Evolutionary conservation across 2,113 vertebrate species (phyloP).

Genomic region (Capra hircus): DNA sequence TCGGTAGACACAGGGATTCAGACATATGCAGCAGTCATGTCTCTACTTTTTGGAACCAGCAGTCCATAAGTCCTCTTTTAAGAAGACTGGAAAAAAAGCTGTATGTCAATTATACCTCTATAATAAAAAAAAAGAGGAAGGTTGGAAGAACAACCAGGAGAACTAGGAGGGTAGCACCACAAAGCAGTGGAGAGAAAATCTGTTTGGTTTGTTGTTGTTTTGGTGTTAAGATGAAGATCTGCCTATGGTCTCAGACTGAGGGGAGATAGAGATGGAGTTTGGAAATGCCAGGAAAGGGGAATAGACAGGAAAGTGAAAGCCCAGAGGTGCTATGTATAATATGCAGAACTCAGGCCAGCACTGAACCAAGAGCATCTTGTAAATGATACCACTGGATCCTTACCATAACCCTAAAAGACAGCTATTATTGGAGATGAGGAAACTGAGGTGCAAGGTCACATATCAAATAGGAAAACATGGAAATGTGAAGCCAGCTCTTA

Average conservation of each 20-base stretch:
- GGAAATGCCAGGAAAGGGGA: not conserved
- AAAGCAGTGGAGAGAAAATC: not conserved
- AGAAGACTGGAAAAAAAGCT: not conserved
- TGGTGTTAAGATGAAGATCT: not conserved
- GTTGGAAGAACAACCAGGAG: not conserved
- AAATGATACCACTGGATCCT: not conserved
- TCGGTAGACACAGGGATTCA: not conserved
- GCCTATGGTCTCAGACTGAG: not conserved
- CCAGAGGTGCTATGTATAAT: not conserved
- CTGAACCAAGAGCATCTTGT: not conserved
- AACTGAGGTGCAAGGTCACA: not conserved
- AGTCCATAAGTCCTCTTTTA: not conserved
- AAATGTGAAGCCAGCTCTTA: not conserved
- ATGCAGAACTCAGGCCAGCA: no score
- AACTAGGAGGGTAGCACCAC: not conserved
- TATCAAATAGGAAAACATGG: no score
- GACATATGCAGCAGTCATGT: not conserved
- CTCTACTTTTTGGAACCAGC: not conserved
- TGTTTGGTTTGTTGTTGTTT: not conserved
- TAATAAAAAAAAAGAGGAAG: not conserved
- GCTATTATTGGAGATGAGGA: not conserved
- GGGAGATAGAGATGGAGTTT: not conserved
- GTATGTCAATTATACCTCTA: not conserved
- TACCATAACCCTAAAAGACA: not conserved
- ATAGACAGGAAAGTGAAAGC: not conserved